These are phyloP conservation scores for Whitmania pigra DNA, from an alignment of 1,140 invertebrate species.

Conservation along the genomic window DNA sequence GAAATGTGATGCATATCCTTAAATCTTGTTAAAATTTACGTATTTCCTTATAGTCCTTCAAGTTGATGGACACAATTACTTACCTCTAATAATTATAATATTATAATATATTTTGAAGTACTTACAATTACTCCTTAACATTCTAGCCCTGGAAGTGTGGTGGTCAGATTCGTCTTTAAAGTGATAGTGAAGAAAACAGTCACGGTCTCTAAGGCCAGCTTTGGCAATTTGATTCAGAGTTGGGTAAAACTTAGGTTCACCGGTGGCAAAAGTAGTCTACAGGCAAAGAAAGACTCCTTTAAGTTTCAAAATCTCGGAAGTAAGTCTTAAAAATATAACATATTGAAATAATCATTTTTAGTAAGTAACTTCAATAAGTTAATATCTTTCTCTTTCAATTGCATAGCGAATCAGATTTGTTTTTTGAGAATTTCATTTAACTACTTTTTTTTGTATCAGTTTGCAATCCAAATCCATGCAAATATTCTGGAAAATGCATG, in stretches of 20 bases:
- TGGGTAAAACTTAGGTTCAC: not conserved
- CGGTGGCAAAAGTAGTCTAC: not conserved
- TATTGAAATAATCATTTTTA: not conserved
- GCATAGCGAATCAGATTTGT: not conserved
- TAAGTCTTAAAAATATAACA: not conserved
- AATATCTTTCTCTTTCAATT: not conserved
- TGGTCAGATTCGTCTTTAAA: not conserved
- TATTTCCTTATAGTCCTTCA: not conserved
- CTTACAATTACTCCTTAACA: too few relatives aligned
- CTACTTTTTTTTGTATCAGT: not conserved
- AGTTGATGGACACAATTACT: too few relatives aligned
- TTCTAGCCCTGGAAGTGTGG: not conserved
- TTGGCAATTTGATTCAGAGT: conserved; percentile 1
- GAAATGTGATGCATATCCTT: not conserved
- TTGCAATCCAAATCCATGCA: conserved; percentile 9
- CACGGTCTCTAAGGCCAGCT: not conserved
- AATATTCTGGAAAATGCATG: conserved; percentile 8
- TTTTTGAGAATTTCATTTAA: not conserved
- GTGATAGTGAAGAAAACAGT: not conserved
- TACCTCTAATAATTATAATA: too few relatives aligned
- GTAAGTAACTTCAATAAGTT: not conserved
- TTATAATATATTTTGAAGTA: too few relatives aligned
- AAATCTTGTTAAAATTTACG: not conserved
- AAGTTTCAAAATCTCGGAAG: conserved; percentile 4
- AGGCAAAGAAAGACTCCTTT: conserved; percentile 3